Evolutionary conservation across 1,140 invertebrate genomes (phyloP).

Genomic region (Drosophila orena): DNA sequence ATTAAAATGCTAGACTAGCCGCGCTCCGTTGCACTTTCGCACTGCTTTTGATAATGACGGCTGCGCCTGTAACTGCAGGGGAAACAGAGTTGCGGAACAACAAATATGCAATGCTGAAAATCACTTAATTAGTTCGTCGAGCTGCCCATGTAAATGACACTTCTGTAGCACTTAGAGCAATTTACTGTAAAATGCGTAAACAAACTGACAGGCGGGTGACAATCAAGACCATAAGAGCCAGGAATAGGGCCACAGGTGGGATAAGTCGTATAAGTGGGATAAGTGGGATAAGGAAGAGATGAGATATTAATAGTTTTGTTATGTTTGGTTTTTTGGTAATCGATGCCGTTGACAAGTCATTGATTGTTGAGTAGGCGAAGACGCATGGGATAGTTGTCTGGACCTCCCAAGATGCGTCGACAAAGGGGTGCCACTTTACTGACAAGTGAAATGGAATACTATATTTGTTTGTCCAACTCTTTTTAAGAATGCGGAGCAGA

Average conservation of each 20-base stretch:
- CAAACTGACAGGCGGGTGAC: conserved; percentile 65
- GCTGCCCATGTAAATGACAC: conserved; percentile 52
- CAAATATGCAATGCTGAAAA: conserved; percentile 26
- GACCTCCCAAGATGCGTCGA: conserved; percentile 49
- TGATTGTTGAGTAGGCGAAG: conserved; percentile 2
- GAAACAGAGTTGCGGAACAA: conserved; percentile 1
- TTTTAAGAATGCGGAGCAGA: conserved; percentile 3
- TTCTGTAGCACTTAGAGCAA: conserved; percentile 74
- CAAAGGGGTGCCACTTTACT: conserved; percentile 18
- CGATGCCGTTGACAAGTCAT: conserved; percentile 60
- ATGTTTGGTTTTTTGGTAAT: conserved; percentile 51
- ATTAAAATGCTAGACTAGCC: conserved; percentile 68
- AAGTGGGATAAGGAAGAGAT: neutral
- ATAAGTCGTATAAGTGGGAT: too few relatives aligned
- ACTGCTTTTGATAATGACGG: conserved; percentile 49
- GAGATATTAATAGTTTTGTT: conserved; percentile 48
- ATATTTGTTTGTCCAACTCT: conserved; percentile 41
- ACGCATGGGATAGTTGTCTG: conserved; percentile 14
- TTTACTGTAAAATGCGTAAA: conserved; percentile 65
- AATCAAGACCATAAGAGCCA: conserved; percentile 8
- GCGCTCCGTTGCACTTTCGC: conserved; percentile 49
- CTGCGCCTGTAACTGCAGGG: conserved; percentile 1
- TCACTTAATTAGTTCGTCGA: conserved; percentile 69
- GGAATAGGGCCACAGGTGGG: neutral
- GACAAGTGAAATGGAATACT: conserved; percentile 59